These are phyloP conservation scores for Apogon talboti DNA, from an alignment of 2,797 vertebrate species.

Conservation along the genomic window DNA sequence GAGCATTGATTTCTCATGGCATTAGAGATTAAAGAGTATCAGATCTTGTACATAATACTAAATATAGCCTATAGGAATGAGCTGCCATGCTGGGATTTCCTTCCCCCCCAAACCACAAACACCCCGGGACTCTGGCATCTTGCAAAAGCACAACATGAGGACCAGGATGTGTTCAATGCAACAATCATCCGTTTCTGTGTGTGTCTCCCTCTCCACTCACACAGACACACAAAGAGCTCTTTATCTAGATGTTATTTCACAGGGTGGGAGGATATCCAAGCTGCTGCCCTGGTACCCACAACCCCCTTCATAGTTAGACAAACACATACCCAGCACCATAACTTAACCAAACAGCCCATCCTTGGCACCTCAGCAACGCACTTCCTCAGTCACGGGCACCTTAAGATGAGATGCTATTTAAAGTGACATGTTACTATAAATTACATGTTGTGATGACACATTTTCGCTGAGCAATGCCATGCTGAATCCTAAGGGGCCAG, in stretches of 20 bases:
- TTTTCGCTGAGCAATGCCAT: slow-evolving; percentile 24
- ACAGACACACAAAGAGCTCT: slow-evolving; percentile 79
- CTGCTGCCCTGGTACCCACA: slow-evolving; percentile 60
- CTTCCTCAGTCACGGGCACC: not conserved
- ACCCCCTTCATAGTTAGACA: slow-evolving; percentile 30
- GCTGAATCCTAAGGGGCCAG: slow-evolving; percentile 3
- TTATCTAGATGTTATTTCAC: slow-evolving; percentile 80
- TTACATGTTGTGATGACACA: slow-evolving; percentile 8
- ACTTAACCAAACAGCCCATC: slow-evolving; percentile 21
- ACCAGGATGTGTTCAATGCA: slow-evolving; percentile 75
- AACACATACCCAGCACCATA: slow-evolving; percentile 10
- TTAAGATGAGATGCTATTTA: not conserved
- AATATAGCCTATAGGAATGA: too few species aligned
- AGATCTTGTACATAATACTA: too few species aligned
- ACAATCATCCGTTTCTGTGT: slow-evolving; percentile 69
- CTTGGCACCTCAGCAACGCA: slow-evolving; percentile 5
- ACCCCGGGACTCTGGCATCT: slow-evolving; percentile 67
- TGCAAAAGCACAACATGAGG: slow-evolving; percentile 72
- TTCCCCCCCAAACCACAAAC: slow-evolving; percentile 8
- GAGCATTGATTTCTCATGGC: too few species aligned
- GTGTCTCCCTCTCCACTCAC: slow-evolving; percentile 43
- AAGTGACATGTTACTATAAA: not conserved
- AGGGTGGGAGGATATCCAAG: slow-evolving; percentile 71
- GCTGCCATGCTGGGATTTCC: slow-evolving; percentile 7
- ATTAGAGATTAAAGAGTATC: too few species aligned